Evolutionary conservation across 2,888 invertebrate species (phyloP), one percentile per base, ranked within the genome.

Genomic region (Meiosimyza platycephala): DNA sequence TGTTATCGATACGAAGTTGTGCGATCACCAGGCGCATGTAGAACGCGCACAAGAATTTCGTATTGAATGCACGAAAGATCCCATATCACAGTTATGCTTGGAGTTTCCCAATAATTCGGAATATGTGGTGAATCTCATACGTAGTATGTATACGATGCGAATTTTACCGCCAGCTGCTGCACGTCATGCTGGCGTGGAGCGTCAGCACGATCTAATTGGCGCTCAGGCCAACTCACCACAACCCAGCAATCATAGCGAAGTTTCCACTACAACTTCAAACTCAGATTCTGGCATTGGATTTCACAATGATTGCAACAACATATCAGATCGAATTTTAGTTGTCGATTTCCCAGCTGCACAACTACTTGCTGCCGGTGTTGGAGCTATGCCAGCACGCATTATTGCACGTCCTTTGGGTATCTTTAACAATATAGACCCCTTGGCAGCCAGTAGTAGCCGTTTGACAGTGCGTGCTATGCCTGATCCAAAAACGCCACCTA

Each of bases 231-330:
- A 93, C 80, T 95, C 95, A 0, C 95, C 95, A 0, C 95, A 95
- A 79, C 95, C 95, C 0, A 95, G 95, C 83, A 93, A 92, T 81
- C 92, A 93, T 75, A 94, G 94, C 81, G 94, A 93, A 78, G 90
- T 93, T 11, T 93, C 93, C 0, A 93, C 93, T 0, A 94, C 95
- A 22, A 96, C 96, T 0, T 96, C 96, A 79, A 97, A 97, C 85
- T 96, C 96, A 72, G 98, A 98, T 85, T 97, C 97, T 2, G 97
- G 98, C 0, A 96, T 98, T 75, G 97, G 97, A 0, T 97, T 97
- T 81, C 92, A 95, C 77, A 96, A 96, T 80, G 96, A 97, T 80
- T 93, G 93, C 80, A 92, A 93, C 12, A 94, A 94, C 81, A 92
- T 95, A 68, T 94, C 94, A 0, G 95, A 95, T 84, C 89, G 94